phyloP scores from a whole-genome alignment of 2,888 invertebrate genomes.

The Perizoma flavofasciatum region DNA sequence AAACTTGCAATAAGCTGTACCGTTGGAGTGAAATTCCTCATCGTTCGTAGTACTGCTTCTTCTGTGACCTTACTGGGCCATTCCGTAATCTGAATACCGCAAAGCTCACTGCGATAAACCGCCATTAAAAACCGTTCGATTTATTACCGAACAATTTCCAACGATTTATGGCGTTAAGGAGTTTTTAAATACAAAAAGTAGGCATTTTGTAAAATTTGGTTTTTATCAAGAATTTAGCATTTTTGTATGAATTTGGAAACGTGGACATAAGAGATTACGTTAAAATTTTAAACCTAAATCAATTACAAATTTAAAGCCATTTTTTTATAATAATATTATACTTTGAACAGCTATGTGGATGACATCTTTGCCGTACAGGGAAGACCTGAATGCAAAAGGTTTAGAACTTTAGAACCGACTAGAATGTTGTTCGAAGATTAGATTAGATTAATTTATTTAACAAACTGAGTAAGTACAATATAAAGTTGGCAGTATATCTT shows the following conservation, averaged over 20 bases:
- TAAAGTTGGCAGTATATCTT: too few species aligned
- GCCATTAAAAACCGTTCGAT: constrained; percentile 84
- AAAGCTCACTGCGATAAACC: constrained; percentile 81
- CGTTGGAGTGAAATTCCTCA: not conserved
- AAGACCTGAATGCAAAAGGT: too few species aligned
- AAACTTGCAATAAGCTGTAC: not conserved
- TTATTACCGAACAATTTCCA: constrained; percentile 81
- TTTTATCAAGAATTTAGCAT: constrained; percentile 13
- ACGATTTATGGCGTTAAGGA: constrained; percentile 63
- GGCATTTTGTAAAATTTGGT: constrained; percentile 26
- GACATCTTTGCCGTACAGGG: too few species aligned
- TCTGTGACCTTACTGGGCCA: constrained; percentile 43
- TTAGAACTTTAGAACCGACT: too few species aligned
- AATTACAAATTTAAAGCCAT: too few species aligned
- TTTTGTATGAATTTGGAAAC: not conserved
- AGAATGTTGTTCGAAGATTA: too few species aligned
- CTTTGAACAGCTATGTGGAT: too few species aligned
- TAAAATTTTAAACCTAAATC: too few species aligned
- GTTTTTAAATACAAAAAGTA: constrained; percentile 38
- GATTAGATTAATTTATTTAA: too few species aligned
- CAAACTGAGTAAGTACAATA: too few species aligned
- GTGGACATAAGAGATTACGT: too few species aligned
- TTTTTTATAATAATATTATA: too few species aligned
- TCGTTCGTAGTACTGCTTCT: not conserved
- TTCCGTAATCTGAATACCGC: constrained; percentile 80